Evolutionary conservation across 2,888 invertebrate genomes (phyloP).

Genomic region (Mesorhabditis belari): DNA sequence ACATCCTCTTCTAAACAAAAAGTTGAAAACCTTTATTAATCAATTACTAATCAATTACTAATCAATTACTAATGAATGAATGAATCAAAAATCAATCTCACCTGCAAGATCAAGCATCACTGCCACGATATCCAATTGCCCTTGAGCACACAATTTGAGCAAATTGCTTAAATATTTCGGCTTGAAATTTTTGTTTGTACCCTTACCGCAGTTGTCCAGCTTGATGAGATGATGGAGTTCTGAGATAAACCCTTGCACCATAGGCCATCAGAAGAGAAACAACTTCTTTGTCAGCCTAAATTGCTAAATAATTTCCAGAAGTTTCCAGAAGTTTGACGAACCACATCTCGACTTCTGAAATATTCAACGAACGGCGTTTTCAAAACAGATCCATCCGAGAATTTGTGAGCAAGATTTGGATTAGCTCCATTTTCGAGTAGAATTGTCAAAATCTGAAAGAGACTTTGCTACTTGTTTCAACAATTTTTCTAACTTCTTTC

Average conservation of each 20-base stretch:
- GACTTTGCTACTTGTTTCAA: not conserved
- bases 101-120: constrained; percentile 32
- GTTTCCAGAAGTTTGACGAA: constrained; percentile 20
- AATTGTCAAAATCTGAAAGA: constrained; percentile 27
- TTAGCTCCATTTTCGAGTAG: constrained; percentile 40
- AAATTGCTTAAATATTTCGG: constrained; percentile 22
- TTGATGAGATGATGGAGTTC: constrained; percentile 30
- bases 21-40: no score
- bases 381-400: constrained; percentile 34
- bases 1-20: constrained; percentile 7
- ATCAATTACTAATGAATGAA: no score
- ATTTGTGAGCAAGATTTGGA: constrained; percentile 34
- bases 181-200: constrained; percentile 24
- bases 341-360: constrained; percentile 9
- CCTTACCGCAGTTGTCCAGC: constrained; percentile 46
- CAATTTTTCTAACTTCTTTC: not conserved
- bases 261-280: constrained; percentile 35
- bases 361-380: constrained; percentile 45
- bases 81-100: no score
- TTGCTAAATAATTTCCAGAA: not conserved
- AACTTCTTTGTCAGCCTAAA: constrained; percentile 27
- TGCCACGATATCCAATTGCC: constrained; percentile 18
- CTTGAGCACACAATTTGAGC: not conserved
- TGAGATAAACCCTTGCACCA: constrained; percentile 41
- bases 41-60: no score